phyloP scores from a whole-genome alignment of 30 jellyfish, hydroid and myxozoan species.

The Morbakka virulenta region DNA sequence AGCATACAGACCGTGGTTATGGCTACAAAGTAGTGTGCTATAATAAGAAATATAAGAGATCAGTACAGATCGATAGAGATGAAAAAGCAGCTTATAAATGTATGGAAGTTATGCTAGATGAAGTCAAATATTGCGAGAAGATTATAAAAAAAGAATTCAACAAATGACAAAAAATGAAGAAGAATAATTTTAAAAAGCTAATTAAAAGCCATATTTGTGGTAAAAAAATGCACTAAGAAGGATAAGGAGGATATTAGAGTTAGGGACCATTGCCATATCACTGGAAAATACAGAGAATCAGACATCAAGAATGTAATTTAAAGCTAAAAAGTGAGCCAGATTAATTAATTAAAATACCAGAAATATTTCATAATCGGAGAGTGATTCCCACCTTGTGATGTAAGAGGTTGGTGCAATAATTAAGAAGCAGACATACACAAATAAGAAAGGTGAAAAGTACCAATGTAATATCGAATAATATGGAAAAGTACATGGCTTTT shows the following conservation, averaged over 20 bases:
- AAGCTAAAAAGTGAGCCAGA: conserved; percentile 16
- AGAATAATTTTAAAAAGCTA: conserved; percentile 10
- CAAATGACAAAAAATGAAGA: conserved; percentile 11
- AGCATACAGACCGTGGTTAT: conserved; percentile 38
- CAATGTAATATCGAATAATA: too few species aligned
- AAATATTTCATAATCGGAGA: conserved; percentile 45
- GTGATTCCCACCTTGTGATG: conserved; percentile 47
- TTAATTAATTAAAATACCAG: conserved; percentile 50
- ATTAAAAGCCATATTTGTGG: conserved; percentile 20
- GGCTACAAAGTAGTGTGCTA: conserved; percentile 24
- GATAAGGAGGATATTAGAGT: conserved; percentile 24
- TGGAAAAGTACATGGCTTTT: too few species aligned
- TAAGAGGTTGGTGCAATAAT: conserved; percentile 47
- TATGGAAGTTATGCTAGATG: too few species aligned
- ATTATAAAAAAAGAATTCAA: too few species aligned
- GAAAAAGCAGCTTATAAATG: too few species aligned
- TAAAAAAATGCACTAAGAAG: conserved; percentile 1
- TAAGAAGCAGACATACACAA: conserved; percentile 28
- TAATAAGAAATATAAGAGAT: not conserved
- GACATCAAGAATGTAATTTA: conserved; percentile 44
- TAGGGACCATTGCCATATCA: conserved; percentile 51
- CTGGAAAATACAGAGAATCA: conserved; percentile 56
- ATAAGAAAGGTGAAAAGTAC: conserved; percentile 33
- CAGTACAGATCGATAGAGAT: too few species aligned
- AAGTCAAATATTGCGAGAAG: too few species aligned